Percentiles rank a stretch among this genome's conserved stretches.
These are phyloP conservation scores for Hippocampus guttulatus DNA, from an alignment of 2,113 vertebrate species.

Conservation along the genomic window DNA sequence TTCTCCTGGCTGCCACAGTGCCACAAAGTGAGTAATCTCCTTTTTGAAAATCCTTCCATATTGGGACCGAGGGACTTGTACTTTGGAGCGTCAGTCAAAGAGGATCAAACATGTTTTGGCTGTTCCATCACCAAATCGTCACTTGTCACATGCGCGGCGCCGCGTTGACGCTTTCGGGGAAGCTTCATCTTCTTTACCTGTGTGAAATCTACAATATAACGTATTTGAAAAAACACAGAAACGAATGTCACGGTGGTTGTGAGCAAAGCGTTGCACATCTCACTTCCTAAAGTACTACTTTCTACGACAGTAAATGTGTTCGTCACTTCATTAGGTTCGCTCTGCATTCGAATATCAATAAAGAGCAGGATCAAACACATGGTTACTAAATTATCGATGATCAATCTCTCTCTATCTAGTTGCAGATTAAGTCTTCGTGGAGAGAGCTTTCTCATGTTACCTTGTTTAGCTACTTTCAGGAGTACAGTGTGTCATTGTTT, in stretches of 20 bases:
- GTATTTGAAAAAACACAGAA: slow-evolving; percentile 2
- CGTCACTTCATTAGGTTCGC: slow-evolving; percentile 6
- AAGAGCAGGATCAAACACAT: neutral
- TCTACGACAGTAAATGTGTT: neutral
- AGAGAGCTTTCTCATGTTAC: no score
- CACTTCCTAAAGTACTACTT: slow-evolving; percentile 31
- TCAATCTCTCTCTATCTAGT: no score
- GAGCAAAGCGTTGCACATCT: slow-evolving; percentile 1
- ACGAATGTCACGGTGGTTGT: slow-evolving; percentile 12
- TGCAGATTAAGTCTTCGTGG: no score
- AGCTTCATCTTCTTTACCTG: neutral
- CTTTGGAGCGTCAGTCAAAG: slow-evolving; percentile 16
- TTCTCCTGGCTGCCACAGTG: slow-evolving; percentile 61
- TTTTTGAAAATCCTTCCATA: slow-evolving; percentile 3
- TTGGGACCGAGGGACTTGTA: neutral
- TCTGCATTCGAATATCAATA: neutral
- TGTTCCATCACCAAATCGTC: neutral
- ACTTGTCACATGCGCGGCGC: neutral
- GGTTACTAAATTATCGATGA: no score
- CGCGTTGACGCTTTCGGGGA: neutral
- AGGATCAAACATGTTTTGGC: neutral
- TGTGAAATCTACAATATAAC: neutral
- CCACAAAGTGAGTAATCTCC: slow-evolving; percentile 58
- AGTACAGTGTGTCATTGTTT: no score
- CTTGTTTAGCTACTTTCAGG: no score